Evolutionary conservation across 2,888 invertebrate genomes (phyloP).

Genomic region (Cantharis rufa): DNA sequence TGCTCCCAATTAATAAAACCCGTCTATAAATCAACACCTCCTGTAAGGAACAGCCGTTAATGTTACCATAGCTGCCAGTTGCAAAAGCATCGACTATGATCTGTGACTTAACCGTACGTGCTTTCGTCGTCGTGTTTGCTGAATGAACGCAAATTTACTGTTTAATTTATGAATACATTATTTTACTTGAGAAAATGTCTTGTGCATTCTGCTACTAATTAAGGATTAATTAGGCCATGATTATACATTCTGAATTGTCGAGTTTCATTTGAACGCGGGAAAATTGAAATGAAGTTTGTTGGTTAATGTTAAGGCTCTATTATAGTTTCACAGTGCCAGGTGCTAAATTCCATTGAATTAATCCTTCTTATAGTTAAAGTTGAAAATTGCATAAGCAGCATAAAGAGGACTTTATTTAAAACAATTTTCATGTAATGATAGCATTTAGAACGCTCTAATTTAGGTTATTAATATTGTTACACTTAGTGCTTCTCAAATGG

Average conservation of each 20-base stretch:
- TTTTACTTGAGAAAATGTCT: constrained; percentile 21
- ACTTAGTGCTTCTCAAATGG: constrained; percentile 25
- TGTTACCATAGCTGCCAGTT: constrained; percentile 47
- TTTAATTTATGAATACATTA: constrained; percentile 29
- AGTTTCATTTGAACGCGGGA: constrained; percentile 15
- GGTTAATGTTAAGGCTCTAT: constrained; percentile 24
- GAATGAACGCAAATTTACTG: constrained; percentile 14
- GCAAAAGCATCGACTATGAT: constrained; percentile 47
- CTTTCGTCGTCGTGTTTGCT: constrained; percentile 17
- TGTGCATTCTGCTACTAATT: constrained; percentile 29
- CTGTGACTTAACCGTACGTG: constrained; percentile 29
- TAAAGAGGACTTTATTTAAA: background rate
- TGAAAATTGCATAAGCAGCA: background rate
- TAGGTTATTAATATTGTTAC: constrained; percentile 9
- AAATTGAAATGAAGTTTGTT: constrained; percentile 23
- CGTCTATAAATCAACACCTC: constrained; percentile 49
- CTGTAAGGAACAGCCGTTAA: constrained; percentile 44
- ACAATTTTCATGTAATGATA: background rate
- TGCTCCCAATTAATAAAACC: constrained; percentile 45
- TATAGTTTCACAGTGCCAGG: constrained; percentile 25
- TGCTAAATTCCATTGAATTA: constrained; percentile 17
- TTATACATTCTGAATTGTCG: constrained; percentile 29
- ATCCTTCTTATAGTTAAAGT: constrained; percentile 21
- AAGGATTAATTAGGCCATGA: constrained; percentile 28
- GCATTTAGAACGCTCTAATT: background rate